Evolutionary conservation across 2,113 vertebrate genomes (phyloP).

Genomic region (Xenus cinereus): DNA sequence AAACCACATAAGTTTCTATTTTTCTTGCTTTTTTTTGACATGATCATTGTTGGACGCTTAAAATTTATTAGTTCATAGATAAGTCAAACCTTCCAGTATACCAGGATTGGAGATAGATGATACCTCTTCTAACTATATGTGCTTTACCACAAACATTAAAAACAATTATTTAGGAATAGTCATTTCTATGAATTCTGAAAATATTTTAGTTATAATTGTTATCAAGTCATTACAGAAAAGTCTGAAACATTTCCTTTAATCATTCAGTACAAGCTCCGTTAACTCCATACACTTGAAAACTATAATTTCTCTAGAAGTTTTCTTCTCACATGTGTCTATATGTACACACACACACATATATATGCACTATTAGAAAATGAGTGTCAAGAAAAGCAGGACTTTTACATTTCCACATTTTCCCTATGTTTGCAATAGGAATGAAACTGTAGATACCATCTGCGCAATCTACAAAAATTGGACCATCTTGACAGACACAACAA

Average conservation of each 20-base stretch:
- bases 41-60: slow-evolving; percentile 19
- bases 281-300: slow-evolving; percentile 40
- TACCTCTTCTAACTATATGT: slow-evolving; percentile 33
- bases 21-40: slow-evolving; percentile 30
- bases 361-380: slow-evolving; percentile 40
- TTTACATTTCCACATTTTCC: not conserved
- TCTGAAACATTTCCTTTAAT: slow-evolving; percentile 32
- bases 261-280: slow-evolving; percentile 30
- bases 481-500: not conserved
- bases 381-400: slow-evolving; percentile 29
- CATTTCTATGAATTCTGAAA: slow-evolving; percentile 54
- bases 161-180: slow-evolving; percentile 38
- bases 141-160: slow-evolving; percentile 62
- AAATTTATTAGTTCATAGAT: slow-evolving; percentile 29
- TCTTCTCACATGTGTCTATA: slow-evolving; percentile 55
- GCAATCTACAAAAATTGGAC: not conserved
- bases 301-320: slow-evolving; percentile 12
- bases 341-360: slow-evolving; percentile 40
- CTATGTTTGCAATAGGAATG: slow-evolving; percentile 1
- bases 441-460: not conserved
- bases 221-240: slow-evolving; percentile 39
- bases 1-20: slow-evolving; percentile 50
- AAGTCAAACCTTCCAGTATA: slow-evolving; percentile 22
- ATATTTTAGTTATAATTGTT: slow-evolving; percentile 45
- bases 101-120: slow-evolving; percentile 20